phyloP scores from a whole-genome alignment of 2,797 vertebrate species.

The Coregonus ussuriensis region DNA sequence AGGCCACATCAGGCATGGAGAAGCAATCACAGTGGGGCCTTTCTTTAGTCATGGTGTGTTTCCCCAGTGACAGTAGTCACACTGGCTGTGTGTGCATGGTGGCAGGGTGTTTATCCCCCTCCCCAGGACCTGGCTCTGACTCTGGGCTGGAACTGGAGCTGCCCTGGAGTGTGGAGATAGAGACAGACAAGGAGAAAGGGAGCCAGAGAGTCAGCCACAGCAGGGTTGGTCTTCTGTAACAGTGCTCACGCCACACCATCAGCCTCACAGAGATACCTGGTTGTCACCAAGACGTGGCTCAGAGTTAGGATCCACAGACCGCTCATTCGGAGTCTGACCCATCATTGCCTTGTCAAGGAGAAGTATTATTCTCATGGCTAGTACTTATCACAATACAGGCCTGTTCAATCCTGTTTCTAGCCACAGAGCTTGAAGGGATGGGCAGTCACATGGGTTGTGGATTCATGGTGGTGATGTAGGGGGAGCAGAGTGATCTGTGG shows the following conservation, averaged over 20 bases:
- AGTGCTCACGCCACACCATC: conserved; percentile 62
- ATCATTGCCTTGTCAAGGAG: conserved; percentile 69
- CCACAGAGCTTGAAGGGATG: conserved; percentile 52
- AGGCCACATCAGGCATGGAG: conserved; percentile 77
- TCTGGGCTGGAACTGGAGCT: conserved; percentile 41
- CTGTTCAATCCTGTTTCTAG: conserved; percentile 59
- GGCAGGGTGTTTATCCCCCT: conserved; percentile 55
- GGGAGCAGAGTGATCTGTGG: conserved; percentile 29
- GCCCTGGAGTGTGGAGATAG: conserved; percentile 57
- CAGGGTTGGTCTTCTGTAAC: conserved; percentile 69
- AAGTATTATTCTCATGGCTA: conserved; percentile 55
- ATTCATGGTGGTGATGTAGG: conserved; percentile 18
- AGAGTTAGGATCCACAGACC: conserved; percentile 56
- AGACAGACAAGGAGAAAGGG: conserved; percentile 49
- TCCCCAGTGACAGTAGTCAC: conserved; percentile 69
- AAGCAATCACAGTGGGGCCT: conserved; percentile 73
- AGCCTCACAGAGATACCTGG: conserved; percentile 57
- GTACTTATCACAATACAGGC: conserved; percentile 59
- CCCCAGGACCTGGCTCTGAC: conserved; percentile 26
- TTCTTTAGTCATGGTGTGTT: conserved; percentile 71
- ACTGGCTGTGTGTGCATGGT: conserved; percentile 56
- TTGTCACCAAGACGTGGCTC: conserved; percentile 49
- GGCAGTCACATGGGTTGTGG: conserved; percentile 50
- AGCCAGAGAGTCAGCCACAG: conserved; percentile 56
- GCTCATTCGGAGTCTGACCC: conserved; percentile 62